phyloP scores from a whole-genome alignment of 2,797 vertebrate species.

The Gephyroberyx darwinii region DNA sequence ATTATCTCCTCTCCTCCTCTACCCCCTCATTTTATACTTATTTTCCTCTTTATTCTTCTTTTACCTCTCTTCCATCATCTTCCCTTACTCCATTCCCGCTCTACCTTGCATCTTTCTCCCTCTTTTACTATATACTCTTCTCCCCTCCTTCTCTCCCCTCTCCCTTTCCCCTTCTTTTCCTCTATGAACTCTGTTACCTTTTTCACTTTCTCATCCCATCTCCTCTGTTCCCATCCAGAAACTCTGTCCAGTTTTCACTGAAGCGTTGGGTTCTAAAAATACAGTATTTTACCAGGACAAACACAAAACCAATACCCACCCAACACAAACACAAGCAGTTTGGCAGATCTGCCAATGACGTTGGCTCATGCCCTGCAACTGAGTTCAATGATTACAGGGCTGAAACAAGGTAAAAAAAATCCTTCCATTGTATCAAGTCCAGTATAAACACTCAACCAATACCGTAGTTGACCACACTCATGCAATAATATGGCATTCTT shows the following conservation, averaged over 20 bases:
- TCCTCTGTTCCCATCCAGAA: constrained; percentile 57
- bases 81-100: not conserved
- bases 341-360: constrained; percentile 59
- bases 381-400: constrained; percentile 57
- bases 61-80: not conserved
- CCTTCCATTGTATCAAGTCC: constrained; percentile 35
- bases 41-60: constrained; percentile 1
- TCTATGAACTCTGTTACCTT: constrained; percentile 43
- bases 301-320: constrained; percentile 73
- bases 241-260: constrained; percentile 62
- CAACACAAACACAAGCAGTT: constrained; percentile 65
- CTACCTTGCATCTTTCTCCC: constrained; percentile 8
- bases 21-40: not conserved
- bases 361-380: constrained; percentile 53
- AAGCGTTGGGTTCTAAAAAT: constrained; percentile 60
- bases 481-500: not conserved
- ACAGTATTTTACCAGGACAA: constrained; percentile 72
- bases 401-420: constrained; percentile 36
- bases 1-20: not conserved
- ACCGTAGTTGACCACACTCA: constrained; percentile 9
- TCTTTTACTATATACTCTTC: constrained; percentile 15
- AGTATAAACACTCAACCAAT: constrained; percentile 30
- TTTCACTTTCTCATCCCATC: constrained; percentile 49
- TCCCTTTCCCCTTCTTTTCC: constrained; percentile 15
- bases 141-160: constrained; percentile 12